Evolutionary conservation across 2,797 vertebrate species (phyloP), one percentile per base, ranked within the genome.

Genomic region (Tadarida brasiliensis): DNA sequence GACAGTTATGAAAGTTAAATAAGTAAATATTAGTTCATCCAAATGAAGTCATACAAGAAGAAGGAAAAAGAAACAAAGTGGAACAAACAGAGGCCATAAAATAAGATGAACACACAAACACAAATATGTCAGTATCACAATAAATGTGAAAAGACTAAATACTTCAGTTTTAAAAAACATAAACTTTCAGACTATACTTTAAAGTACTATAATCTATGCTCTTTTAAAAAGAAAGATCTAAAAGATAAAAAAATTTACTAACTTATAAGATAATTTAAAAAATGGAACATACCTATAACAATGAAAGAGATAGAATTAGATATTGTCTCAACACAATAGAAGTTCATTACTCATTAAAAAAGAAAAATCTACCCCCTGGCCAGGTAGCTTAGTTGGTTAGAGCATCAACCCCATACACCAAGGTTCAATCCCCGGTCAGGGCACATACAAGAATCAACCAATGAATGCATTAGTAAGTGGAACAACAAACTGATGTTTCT

Each of bases 21-120:
- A 49, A 89, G 78, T 47, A 57, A 63, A 47, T 51, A 33, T n/a
- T 20, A 39, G 19, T 73, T 67, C 86, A 74, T 63, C 10, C 54
- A 89, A 83, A 56, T 78, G 49, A 86, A 90, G 26, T 74, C 59
- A 80, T 90, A 28, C 89, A 90, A 65, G 3, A 89, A 77, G 28
- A 39, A 11, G 19, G 24, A 22, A 87, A 87, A 87, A 49, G 19
- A 87, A 70, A 10, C 2, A 85, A 2, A 39, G 1, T 22, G 8
- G 51, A 16, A n/a, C 15, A 76, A 83, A 67, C 14, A 80, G 44
- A 74, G 24, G 10, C 26, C 39, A 15, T 65, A 82, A 63, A 63
- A 68, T 65, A 70, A 54, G 15, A 35, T 19, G 33, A n/a, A 90
- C 61, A 24, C 33, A 33, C 35, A 80, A 65, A 63, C 35, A 30